Evolutionary conservation across 2,797 vertebrate species (phyloP).

Genomic region (Typhlichthys subterraneus): DNA sequence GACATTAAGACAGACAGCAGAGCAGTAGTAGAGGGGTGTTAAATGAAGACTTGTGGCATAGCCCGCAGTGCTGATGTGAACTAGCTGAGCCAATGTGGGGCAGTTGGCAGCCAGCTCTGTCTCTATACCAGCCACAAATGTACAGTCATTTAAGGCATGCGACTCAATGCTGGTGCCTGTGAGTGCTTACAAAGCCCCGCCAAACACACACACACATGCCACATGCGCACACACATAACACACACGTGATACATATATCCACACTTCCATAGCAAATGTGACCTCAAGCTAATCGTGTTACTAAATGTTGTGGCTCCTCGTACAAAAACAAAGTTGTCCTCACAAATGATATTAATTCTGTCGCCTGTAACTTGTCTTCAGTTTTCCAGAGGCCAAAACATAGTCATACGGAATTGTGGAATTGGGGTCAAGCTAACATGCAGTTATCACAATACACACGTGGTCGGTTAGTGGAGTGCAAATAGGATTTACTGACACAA

Average conservation of each 20-base stretch:
- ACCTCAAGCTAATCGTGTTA: slow-evolving; percentile 59
- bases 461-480: slow-evolving; percentile 15
- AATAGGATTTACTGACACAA: slow-evolving; percentile 31
- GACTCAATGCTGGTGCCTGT: slow-evolving; percentile 58
- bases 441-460: slow-evolving; percentile 5
- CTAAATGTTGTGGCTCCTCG: slow-evolving; percentile 42
- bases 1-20: slow-evolving; percentile 3
- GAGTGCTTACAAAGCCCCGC: slow-evolving; percentile 42
- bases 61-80: slow-evolving; percentile 63
- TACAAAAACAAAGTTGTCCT: slow-evolving; percentile 30
- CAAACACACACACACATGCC: slow-evolving; percentile 18
- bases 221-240: slow-evolving; percentile 4
- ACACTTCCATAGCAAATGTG: slow-evolving; percentile 63
- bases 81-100: slow-evolving; percentile 69
- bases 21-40: slow-evolving; percentile 41
- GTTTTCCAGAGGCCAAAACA: not conserved
- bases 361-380: slow-evolving; percentile 2
- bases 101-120: slow-evolving; percentile 69
- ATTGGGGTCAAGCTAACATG: slow-evolving; percentile 12
- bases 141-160: slow-evolving; percentile 83
- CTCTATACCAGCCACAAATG: slow-evolving; percentile 71
- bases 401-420: slow-evolving; percentile 3
- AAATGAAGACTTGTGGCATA: slow-evolving; percentile 56
- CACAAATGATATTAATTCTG: slow-evolving; percentile 34
- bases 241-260: slow-evolving; percentile 69